A percentile compares a stretch with the other conserved stretches of the same genome.
phyloP scores from a whole-genome alignment of 2,888 invertebrate species.

The Thyatira batis region DNA sequence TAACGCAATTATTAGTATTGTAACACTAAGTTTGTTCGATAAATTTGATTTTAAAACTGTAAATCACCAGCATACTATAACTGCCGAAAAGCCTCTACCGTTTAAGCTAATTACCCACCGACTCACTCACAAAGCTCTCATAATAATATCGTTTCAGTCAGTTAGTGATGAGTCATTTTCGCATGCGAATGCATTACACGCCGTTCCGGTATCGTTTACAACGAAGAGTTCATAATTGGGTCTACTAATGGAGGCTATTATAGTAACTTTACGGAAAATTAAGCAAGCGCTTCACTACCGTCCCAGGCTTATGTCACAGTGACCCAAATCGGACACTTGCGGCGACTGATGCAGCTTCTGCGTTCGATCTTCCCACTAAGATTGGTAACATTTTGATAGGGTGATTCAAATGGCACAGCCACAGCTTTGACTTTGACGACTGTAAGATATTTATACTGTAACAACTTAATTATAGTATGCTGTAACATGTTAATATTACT shows the following conservation, averaged over 20 bases:
- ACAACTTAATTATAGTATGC: neutral
- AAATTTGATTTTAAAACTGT: neutral
- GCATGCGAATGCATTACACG: neutral
- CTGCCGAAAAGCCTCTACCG: neutral
- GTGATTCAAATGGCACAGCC: neutral
- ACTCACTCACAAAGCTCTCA: neutral
- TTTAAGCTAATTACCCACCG: neutral
- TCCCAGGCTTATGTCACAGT: constrained; percentile 22
- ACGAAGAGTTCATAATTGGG: constrained; percentile 29
- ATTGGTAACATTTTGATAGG: neutral
- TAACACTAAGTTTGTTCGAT: too few relatives aligned
- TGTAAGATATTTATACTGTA: too few relatives aligned
- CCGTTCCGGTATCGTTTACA: constrained; percentile 18
- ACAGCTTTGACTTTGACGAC: neutral
- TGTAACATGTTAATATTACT: neutral
- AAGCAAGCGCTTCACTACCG: constrained; percentile 21
- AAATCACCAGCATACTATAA: neutral
- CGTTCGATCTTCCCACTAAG: neutral
- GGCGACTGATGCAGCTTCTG: constrained; percentile 17
- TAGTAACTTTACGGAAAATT: constrained; percentile 31
- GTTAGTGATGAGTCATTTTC: neutral
- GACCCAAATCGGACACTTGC: constrained; percentile 32
- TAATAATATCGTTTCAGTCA: neutral
- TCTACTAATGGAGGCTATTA: constrained; percentile 36
- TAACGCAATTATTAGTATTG: neutral